Evolutionary conservation across 2,797 vertebrate species (phyloP).

Genomic region (Parotocinclus haroldoi): DNA sequence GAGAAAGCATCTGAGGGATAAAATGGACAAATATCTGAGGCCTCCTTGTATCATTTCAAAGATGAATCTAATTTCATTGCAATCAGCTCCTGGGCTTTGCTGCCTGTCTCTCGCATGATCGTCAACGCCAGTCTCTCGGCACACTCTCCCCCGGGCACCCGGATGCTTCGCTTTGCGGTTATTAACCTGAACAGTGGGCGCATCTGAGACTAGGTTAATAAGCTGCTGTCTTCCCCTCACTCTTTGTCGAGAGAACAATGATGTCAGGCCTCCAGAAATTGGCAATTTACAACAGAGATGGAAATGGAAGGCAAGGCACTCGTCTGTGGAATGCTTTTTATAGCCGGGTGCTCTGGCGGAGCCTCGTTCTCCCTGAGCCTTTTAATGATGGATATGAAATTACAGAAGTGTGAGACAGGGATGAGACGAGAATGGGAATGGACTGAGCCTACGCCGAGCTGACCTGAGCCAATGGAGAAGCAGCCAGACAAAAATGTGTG

Average conservation of each 20-base stretch:
- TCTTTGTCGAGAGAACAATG: slow-evolving; percentile 52
- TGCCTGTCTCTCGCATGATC: slow-evolving; percentile 39
- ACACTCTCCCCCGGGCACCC: slow-evolving; percentile 32
- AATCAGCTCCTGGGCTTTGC: slow-evolving; percentile 43
- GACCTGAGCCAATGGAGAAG: not conserved
- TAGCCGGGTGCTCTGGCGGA: slow-evolving; percentile 40
- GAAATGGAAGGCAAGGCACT: slow-evolving; percentile 51
- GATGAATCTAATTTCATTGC: slow-evolving; percentile 52
- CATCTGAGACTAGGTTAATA: slow-evolving; percentile 54
- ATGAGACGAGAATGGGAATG: slow-evolving; percentile 50
- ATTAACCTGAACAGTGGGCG: slow-evolving; percentile 52
- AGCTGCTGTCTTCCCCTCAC: slow-evolving; percentile 52
- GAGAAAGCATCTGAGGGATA: slow-evolving; percentile 46
- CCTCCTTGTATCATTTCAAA: slow-evolving; percentile 45
- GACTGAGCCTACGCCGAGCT: slow-evolving; percentile 28
- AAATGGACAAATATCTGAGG: slow-evolving; percentile 36
- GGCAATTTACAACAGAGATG: slow-evolving; percentile 54
- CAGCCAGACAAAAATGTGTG: slow-evolving; percentile 15
- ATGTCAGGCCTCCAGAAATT: slow-evolving; percentile 56
- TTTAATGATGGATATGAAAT: slow-evolving; percentile 55
- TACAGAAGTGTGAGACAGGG: slow-evolving; percentile 49
- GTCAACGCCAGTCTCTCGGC: slow-evolving; percentile 38
- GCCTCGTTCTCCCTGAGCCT: slow-evolving; percentile 46
- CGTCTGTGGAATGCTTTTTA: slow-evolving; percentile 50
- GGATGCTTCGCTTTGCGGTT: slow-evolving; percentile 50